Base-by-base conservation (phyloP, 1,140 invertebrate genomes). In the Drosophila ironensis region DNA sequence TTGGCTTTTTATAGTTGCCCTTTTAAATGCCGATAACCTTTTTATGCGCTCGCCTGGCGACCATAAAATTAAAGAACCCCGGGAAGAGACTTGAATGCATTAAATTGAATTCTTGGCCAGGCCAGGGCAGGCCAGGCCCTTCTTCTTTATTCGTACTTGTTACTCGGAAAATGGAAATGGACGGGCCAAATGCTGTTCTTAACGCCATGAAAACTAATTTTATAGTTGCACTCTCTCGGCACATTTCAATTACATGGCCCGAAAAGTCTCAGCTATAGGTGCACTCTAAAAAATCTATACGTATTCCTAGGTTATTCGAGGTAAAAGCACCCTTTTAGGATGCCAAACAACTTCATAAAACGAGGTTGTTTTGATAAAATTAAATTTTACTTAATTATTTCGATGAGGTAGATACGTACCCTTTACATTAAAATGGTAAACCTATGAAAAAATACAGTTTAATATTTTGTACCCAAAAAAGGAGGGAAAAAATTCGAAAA, bases 121-220 rank as follows among this genome's bases (percentile, higher is more conserved):
- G n/a, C n/a, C n/a, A n/a, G n/a, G n/a, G n/a, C n/a, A n/a, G n/a
- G n/a, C n/a, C n/a, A 6, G 22, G 50, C 22, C 50, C 48, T 45
- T 45, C 24, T 16, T 45, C n/a, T 24, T 61, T 42, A 11, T 40
- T 40, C 37, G 33, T 40, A 25, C 20, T 44, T 44, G 17, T 63
- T 63, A 64, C 57, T 63, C 45, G 57, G 60, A 63, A 28, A 42
- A 50, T 38, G 8, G 7, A 37, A 37, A 37, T 37, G 33, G 33
- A 16, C 47, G 19, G 46, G 33, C 52, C 68, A 75, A 80, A 86
- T 60, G 80, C 70, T 61, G 76, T 86, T 73, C 72, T 86, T 84
- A 86, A 86, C 80, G 78, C 78, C 78, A 84, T 84, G 78, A 84
- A 84, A 84, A 78, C 78, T 86, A 86, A 84, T 86, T 84, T 84